phyloP scores from a whole-genome alignment of 92 coral and sea anemone genomes.

The Bergia sp. region DNA sequence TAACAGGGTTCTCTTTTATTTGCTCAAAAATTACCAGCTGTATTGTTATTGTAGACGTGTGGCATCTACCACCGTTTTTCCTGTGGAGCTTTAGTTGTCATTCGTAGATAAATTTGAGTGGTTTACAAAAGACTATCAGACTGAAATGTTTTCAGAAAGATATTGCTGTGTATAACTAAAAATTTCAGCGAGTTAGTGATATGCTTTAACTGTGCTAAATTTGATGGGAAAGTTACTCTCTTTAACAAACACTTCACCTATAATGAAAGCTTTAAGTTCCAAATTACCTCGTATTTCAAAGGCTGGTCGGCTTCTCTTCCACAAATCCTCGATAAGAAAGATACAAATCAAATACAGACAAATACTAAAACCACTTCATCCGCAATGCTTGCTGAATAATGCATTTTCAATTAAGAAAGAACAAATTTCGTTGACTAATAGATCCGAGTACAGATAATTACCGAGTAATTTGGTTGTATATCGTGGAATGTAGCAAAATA shows the following conservation, averaged over 20 bases:
- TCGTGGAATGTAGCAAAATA: no score
- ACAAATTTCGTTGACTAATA: not conserved
- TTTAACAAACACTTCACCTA: not conserved
- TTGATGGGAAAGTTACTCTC: not conserved
- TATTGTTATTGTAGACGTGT: not conserved
- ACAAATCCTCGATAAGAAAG: not conserved
- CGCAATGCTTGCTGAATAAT: not conserved
- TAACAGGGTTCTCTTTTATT: not conserved
- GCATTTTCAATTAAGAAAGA: not conserved
- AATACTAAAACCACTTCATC: not conserved
- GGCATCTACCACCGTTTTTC: not conserved
- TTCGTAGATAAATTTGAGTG: not conserved
- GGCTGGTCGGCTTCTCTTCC: not conserved
- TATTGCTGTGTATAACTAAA: not conserved
- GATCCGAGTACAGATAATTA: not conserved
- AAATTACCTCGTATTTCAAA: not conserved
- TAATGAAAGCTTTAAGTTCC: not conserved
- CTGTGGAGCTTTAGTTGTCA: not conserved
- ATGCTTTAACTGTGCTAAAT: no score
- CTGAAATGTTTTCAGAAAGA: not conserved
- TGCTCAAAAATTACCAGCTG: not conserved
- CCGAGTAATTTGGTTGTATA: not conserved
- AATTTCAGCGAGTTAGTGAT: not conserved
- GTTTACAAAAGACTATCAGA: not conserved
- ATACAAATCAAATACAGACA: no score